Evolutionary conservation across 2,888 invertebrate species (phyloP), one percentile per base, ranked within the genome.

Genomic region (Eupithecia centaureata): DNA sequence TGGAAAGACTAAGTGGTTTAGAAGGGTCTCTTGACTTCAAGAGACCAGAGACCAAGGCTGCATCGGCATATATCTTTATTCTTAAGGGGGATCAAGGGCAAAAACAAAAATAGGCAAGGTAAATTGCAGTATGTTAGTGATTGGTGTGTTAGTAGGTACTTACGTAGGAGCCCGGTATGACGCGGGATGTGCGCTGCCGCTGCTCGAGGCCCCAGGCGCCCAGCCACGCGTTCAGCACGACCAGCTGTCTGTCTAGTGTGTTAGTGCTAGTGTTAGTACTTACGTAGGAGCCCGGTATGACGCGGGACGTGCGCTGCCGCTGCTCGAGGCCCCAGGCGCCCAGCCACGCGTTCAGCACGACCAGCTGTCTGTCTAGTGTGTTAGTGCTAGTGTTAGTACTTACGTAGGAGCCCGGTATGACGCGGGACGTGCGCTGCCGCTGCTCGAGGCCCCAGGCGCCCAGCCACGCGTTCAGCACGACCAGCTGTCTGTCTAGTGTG

Each of bases 151-250:
- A 12, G n/a, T n/a, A n/a, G n/a, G 35, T 65, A 57, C 75, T 71
- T 47, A 90, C 90, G 75, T 80, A 61, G 1, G 94, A 86, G n/a
- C 94, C 95, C 2, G 95, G 95, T 56, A 92, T 80, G 75, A 96
- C 94, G 25, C 91, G 92, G 51, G 95, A 95, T 18, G 92, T 92
- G 1, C 94, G 88, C 73, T 94, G 93, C 5, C 94, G 82, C 63
- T 95, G 93, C 86, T 96, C 95, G 1, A 83, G 78, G 5, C 95
- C 95, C 96, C 96, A 96, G 54, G 81, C 86, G 2, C 91, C 95
- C 76, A 95, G 82, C 94, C 95, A 95, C 13, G 96, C 93, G 89
- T 97, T 97, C 33, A 96, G 94, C 69, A 96, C 95, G 60, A 97
- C 95, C 1, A 95, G 90, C 77, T 95, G 95, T 30, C 94, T 92